Conservation (phyloP, 2,888 invertebrate species). For the Congeria kusceri region DNA sequence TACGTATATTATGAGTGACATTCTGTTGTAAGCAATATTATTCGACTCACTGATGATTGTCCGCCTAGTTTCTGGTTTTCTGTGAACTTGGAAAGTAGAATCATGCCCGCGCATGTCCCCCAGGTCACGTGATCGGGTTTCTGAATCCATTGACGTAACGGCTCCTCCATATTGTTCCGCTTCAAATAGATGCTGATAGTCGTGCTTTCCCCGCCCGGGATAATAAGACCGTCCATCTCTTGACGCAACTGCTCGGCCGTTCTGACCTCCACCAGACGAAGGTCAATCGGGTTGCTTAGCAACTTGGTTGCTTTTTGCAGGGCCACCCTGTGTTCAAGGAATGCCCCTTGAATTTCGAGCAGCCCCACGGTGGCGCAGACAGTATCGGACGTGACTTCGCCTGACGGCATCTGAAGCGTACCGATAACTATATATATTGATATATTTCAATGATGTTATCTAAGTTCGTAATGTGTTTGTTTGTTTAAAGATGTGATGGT, state of each 20-base stretch:
- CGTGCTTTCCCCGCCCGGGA: constrained; percentile 84
- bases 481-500: no score
- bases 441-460: no score
- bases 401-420: constrained; percentile 1
- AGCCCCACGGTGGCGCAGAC: constrained; percentile 72
- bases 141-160: constrained; percentile 72
- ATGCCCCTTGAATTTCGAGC: constrained; percentile 82
- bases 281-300: constrained; percentile 26
- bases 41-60: constrained; percentile 72
- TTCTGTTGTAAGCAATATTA: no score
- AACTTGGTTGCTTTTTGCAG: constrained; percentile 64
- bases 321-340: constrained; percentile 78
- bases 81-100: constrained; percentile 75
- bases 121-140: constrained; percentile 74
- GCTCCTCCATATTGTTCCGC: constrained; percentile 75
- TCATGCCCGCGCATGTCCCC: constrained; percentile 83
- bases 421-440: no score
- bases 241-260: constrained; percentile 61
- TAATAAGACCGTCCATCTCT: constrained; percentile 77
- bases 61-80: constrained; percentile 79
- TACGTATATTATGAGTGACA: no score
- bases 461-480: no score
- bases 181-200: constrained; percentile 79
- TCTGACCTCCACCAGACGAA: constrained; percentile 71
- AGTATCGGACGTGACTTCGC: neutral